phyloP scores from a whole-genome alignment of 2,888 invertebrate genomes.

The Crocallis elinguaria region DNA sequence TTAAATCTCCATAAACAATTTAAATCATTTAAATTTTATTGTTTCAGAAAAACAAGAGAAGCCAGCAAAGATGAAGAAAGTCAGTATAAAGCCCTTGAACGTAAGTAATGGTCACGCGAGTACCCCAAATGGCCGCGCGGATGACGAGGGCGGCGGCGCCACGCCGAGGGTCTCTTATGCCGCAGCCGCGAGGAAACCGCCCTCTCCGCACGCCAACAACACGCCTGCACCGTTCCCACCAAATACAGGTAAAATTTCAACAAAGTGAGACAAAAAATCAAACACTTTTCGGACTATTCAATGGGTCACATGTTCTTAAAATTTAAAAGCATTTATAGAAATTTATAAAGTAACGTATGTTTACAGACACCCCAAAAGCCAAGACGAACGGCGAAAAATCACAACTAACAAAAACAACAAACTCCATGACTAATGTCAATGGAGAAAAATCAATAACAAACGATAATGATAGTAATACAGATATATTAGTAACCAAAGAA shows the following conservation, averaged over 20 bases:
- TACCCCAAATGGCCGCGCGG: constrained; percentile 76
- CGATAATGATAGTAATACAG: constrained; percentile 61
- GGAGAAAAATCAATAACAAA: constrained; percentile 65
- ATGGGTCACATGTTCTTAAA: too few relatives aligned
- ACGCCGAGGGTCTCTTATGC: constrained; percentile 74
- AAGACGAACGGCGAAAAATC: constrained; percentile 65
- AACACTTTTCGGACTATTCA: too few relatives aligned
- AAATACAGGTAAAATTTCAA: constrained; percentile 59
- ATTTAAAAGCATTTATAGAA: background rate
- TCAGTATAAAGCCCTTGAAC: constrained; percentile 56
- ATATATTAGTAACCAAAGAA: constrained; percentile 78
- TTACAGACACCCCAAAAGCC: constrained; percentile 69
- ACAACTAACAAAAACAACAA: constrained; percentile 57
- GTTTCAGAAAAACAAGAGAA: constrained; percentile 73
- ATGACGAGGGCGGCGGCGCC: constrained; percentile 72
- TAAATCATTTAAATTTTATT: constrained; percentile 34
- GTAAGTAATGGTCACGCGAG: constrained; percentile 76
- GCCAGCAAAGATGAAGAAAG: constrained; percentile 72
- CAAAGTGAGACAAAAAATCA: too few relatives aligned
- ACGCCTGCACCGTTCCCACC: constrained; percentile 66
- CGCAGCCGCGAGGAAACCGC: constrained; percentile 74
- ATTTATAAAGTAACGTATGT: background rate
- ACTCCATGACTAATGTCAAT: constrained; percentile 60
- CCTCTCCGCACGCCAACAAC: constrained; percentile 68
- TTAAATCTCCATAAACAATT: background rate